Evolutionary conservation across 1,140 invertebrate species (phyloP).

Genomic region (Trachelipus rathkii): DNA sequence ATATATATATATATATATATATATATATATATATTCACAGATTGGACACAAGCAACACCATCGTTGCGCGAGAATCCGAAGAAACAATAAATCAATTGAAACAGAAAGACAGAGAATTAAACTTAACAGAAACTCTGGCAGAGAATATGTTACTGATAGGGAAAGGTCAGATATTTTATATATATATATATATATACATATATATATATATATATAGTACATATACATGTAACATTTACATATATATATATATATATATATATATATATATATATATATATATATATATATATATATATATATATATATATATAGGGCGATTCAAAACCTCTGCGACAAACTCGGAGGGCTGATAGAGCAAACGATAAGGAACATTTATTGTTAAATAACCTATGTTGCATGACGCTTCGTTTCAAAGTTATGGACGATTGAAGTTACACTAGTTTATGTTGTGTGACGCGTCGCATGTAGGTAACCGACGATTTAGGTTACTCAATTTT

Average conservation of each 20-base stretch:
- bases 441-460: too few relatives aligned
- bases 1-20: too few relatives aligned
- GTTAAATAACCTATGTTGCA: too few relatives aligned
- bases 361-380: too few relatives aligned
- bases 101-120: constrained; percentile 45
- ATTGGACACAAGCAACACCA: constrained; percentile 40
- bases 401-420: too few relatives aligned
- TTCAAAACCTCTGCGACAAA: too few relatives aligned
- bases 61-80: constrained; percentile 39
- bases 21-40: constrained; percentile 12
- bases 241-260: not conserved
- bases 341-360: too few relatives aligned
- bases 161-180: constrained; percentile 30
- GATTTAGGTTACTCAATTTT: too few relatives aligned
- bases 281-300: not conserved
- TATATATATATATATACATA: not conserved
- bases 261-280: not conserved
- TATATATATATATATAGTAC: not conserved
- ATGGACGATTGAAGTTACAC: too few relatives aligned
- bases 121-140: constrained; percentile 41
- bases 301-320: not conserved
- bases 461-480: too few relatives aligned
- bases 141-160: constrained; percentile 40
- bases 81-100: constrained; percentile 42
- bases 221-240: too few relatives aligned